Evolutionary conservation across 2,888 invertebrate species (phyloP), one percentile per base, ranked within the genome.

Genomic region (Eueremaeus valkanovi): DNA sequence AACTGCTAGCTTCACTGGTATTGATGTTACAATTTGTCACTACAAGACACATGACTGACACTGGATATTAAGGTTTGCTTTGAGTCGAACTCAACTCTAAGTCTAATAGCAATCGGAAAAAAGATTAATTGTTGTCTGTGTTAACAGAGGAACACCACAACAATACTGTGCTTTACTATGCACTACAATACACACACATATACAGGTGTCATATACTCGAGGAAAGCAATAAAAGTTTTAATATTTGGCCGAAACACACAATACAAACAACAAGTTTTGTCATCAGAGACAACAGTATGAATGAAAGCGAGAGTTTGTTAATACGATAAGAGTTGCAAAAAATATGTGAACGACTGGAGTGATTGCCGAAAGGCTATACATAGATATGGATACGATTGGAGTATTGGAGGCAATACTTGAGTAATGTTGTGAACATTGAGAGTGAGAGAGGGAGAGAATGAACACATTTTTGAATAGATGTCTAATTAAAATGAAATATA

Each of bases 1-100:
- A 42, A 68, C 21, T 68, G 42, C 42, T 68, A 16, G 68, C 40
- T 40, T 68, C 68, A 68, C 42, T 68, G 24, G 68, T 68, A 68
- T 68, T 68, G 68, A 68, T 68, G 68, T 36, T 68, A 42, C 68
- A 68, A 68, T 68, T 68, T 68, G 68, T 68, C 68, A 68, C 68
- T n/a, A 68, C 40, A 16, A 68, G 42, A 68, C 68, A 68, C 68
- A 68, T 68, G 68, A 68, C 68, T 68, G 42, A 68, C 68, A 68
- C 68, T 61, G 31, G 29, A n/a, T n/a, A n/a, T 11, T 11, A 45
- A 45, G 45, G 45, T 18, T 45, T 45, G 18, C 45, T 16, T n/a
- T n/a, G n/a, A n/a, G n/a, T n/a, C n/a, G n/a, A n/a, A n/a, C n/a
- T n/a, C 45, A 45, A 45, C 5, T 9, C 11, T 45, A 45, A 9